phyloP scores from a whole-genome alignment of 2,113 vertebrate genomes.

The Neotragus pygmaeus region DNA sequence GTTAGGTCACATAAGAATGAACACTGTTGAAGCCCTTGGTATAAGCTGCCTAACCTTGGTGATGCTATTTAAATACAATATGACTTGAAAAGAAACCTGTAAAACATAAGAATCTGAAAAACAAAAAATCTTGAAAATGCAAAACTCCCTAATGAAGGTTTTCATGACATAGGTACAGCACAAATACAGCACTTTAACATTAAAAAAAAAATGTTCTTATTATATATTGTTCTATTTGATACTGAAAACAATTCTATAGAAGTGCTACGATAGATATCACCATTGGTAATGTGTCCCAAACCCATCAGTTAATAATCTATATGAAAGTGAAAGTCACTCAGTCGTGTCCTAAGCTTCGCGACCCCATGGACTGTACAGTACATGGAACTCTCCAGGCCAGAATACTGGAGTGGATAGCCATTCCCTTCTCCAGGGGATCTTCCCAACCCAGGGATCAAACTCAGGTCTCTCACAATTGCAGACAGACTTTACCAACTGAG shows the following conservation, averaged over 20 bases:
- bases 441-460: background rate
- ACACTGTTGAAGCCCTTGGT: background rate
- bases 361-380: background rate
- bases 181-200: background rate
- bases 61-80: background rate
- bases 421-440: background rate
- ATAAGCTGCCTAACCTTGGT: background rate
- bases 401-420: background rate
- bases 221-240: background rate
- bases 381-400: background rate
- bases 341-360: fast-evolving
- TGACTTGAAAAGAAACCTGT: background rate
- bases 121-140: background rate
- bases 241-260: background rate
- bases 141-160: background rate
- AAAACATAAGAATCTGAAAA: background rate
- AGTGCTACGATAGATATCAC: background rate
- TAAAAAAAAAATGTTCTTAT: background rate
- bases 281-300: background rate
- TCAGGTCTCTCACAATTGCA: background rate
- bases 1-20: background rate
- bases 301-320: background rate
- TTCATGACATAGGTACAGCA: background rate
- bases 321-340: background rate
- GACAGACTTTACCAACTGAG: background rate